Evolutionary conservation across 2,113 vertebrate species (phyloP).

Genomic region (Ophiodon elongatus): DNA sequence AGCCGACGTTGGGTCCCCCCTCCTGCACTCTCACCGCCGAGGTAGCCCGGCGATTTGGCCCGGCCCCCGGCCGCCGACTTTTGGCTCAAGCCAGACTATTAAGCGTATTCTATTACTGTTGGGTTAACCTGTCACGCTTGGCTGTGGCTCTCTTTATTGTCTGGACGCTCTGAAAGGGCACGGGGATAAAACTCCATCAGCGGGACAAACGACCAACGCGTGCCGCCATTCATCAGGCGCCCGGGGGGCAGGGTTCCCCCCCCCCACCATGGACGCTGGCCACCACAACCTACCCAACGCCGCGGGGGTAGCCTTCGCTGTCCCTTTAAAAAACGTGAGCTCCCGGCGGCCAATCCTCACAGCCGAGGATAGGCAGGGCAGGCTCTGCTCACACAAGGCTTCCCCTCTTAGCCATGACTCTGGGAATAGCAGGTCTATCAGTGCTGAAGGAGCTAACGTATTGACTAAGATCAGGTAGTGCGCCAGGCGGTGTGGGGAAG

Average conservation of each 20-base stretch:
- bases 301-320: not conserved
- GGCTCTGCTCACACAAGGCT: conserved; percentile 19
- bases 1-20: not conserved
- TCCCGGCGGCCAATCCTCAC: conserved; percentile 18
- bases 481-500: conserved; percentile 44
- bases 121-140: conserved; percentile 78
- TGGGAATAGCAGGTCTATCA: conserved; percentile 30
- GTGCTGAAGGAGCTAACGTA: conserved; percentile 49
- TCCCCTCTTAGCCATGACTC: conserved; percentile 39
- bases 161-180: conserved; percentile 76
- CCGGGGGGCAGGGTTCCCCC: not conserved
- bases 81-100: conserved; percentile 65
- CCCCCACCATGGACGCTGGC: not conserved
- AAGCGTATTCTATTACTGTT: conserved; percentile 76
- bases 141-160: conserved; percentile 75
- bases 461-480: conserved; percentile 58
- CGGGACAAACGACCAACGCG: conserved; percentile 70
- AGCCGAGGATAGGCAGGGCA: conserved; percentile 17
- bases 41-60: conserved; percentile 43
- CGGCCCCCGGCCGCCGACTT: too few species aligned
- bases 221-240: conserved; percentile 71
- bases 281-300: not conserved
- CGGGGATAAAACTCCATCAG: conserved; percentile 80
- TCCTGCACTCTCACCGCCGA: conserved; percentile 8
- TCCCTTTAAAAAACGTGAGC: conserved; percentile 35